Evolutionary conservation across 2,797 vertebrate species (phyloP).

Genomic region (Otolemur crassicaudatus): DNA sequence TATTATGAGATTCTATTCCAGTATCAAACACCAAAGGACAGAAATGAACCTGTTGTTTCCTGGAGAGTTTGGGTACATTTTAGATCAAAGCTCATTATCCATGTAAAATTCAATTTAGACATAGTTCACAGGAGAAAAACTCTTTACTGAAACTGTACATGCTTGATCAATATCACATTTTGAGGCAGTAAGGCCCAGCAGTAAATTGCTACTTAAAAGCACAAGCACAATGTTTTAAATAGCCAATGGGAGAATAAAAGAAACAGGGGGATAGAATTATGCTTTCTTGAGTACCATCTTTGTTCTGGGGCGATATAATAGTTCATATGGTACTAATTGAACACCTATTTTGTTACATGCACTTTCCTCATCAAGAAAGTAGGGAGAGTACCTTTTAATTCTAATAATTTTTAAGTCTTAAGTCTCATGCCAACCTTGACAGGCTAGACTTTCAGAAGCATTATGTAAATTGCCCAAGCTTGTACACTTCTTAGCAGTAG

Average conservation of each 20-base stretch:
- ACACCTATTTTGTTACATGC: neutral
- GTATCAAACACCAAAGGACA: neutral
- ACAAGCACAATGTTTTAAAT: neutral
- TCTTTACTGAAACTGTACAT: conserved; percentile 3
- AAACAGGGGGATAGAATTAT: neutral
- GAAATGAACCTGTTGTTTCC: neutral
- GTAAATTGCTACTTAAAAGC: neutral
- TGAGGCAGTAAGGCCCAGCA: neutral
- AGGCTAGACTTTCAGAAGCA: neutral
- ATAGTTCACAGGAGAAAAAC: neutral
- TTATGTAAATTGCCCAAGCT: neutral
- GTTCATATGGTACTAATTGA: neutral
- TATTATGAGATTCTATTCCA: neutral
- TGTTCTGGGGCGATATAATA: neutral
- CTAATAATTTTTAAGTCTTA: neutral
- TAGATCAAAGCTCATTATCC: neutral
- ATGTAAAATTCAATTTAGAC: neutral
- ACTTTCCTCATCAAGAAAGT: neutral
- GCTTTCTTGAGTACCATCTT: neutral
- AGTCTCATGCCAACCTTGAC: neutral
- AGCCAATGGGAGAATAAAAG: neutral
- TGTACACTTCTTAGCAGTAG: neutral
- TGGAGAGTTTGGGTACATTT: neutral
- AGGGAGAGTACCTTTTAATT: neutral
- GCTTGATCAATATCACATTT: neutral